Percentiles rank a stretch among this genome's conserved stretches.
Conservation (phyloP, 2,113 vertebrate genomes). For the Cyphomyrus discorhynchus region DNA sequence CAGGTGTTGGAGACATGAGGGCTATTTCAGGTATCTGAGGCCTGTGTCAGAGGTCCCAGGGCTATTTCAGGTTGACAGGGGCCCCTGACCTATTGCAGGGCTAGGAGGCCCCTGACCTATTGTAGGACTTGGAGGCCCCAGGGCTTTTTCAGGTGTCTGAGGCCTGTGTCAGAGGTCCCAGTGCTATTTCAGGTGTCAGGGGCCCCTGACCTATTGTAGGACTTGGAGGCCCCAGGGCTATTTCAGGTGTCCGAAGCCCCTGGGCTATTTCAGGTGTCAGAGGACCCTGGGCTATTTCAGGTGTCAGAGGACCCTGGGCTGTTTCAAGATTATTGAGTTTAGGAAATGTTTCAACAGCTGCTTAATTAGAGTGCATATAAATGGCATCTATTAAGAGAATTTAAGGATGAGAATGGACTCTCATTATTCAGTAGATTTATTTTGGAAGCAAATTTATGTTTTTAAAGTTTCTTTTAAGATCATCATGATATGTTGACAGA, state of each 20-base stretch:
- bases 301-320: background rate
- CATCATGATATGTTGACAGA: background rate
- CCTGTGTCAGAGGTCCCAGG: too few relatives aligned
- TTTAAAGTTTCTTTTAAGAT: constrained; percentile 1
- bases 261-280: background rate
- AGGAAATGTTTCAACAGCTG: background rate
- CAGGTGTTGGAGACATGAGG: background rate
- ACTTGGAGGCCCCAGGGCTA: background rate
- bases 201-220: background rate
- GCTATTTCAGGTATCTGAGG: background rate
- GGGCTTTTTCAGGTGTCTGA: too few relatives aligned
- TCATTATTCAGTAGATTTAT: constrained; percentile 3
- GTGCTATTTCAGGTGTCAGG: too few relatives aligned
- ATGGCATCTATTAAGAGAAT: background rate
- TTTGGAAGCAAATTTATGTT: background rate
- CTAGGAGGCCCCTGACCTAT: background rate
- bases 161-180: too few relatives aligned
- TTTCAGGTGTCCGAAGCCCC: too few relatives aligned
- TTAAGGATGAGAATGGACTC: background rate
- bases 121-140: background rate
- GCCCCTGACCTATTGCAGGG: too few relatives aligned
- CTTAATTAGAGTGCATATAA: background rate
- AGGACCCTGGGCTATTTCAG: background rate
- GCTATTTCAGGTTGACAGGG: too few relatives aligned
- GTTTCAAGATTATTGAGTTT: background rate